A percentile compares a stretch with the other conserved stretches of the same genome.
phyloP scores from a whole-genome alignment of 1,140 invertebrate species.

The Dendroctonus valens region DNA sequence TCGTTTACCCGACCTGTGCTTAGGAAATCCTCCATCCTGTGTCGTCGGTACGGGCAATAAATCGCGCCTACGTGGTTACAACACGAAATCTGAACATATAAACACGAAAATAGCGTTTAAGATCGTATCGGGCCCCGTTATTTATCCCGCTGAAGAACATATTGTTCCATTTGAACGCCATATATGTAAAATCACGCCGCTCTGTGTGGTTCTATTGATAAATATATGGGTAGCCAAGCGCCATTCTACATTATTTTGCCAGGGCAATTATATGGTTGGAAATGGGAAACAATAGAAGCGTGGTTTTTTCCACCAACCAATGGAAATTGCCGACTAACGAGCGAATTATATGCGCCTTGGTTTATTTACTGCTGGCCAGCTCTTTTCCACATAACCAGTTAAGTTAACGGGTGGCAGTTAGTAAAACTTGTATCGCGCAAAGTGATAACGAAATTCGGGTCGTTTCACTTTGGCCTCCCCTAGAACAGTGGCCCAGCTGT shows the following conservation, averaged over 20 bases:
- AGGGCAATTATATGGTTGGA: slow-evolving; percentile 29
- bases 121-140: slow-evolving; percentile 36
- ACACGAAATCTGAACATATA: slow-evolving; percentile 29
- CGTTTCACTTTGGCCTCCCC: too few species aligned
- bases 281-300: slow-evolving; percentile 30
- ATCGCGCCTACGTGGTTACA: slow-evolving; percentile 25
- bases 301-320: slow-evolving; percentile 9
- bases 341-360: neutral
- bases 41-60: neutral
- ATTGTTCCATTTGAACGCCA: slow-evolving; percentile 39
- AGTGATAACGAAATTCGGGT: too few species aligned
- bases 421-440: too few species aligned
- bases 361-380: too few species aligned
- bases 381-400: too few species aligned
- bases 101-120: slow-evolving; percentile 34
- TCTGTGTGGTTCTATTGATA: slow-evolving; percentile 37
- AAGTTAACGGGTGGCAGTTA: too few species aligned
- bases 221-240: slow-evolving; percentile 38
- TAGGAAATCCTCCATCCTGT: neutral
- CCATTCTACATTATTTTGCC: slow-evolving; percentile 34
- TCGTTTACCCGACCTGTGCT: neutral
- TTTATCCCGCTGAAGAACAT: slow-evolving; percentile 35
- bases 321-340: slow-evolving; percentile 17
- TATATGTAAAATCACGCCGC: slow-evolving; percentile 40
- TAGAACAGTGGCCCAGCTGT: too few species aligned